Evolutionary conservation across 1,140 invertebrate species (phyloP), one percentile per base, ranked within the genome.

Genomic region (Scaptomyza hsui): DNA sequence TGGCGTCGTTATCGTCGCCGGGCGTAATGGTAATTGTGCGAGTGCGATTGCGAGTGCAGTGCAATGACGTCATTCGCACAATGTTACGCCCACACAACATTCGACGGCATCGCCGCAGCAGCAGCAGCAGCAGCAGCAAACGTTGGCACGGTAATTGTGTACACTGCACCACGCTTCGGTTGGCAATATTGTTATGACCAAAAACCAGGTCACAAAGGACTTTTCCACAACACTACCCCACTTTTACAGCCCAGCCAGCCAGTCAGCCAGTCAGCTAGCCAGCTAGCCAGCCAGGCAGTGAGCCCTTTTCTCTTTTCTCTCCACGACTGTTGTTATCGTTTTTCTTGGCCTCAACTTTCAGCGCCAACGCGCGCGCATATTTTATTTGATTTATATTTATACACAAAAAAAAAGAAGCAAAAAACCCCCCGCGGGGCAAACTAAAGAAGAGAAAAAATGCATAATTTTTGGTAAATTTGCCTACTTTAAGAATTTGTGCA

Each of bases 161-260:
- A 71, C 81, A 72, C 77, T 86, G 81, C 81, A 73, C 77, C 78
- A 86, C 81, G 81, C 81, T 86, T 85, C 81, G 82, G 75, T 88
- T 88, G 82, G 82, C 82, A 88, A 88, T 88, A 88, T 88, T 88
- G 82, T 88, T 88, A 88, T 88, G 82, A 88, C 82, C 82, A 88
- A 88, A 88, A 88, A 88, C 82, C 82, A 88, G 82, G 82, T 88
- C 82, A 88, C 82, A 88, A 88, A 88, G 82, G 82, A 82, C 65
- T 64, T 64, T 72, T 57, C 49, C 49, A 21, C 42, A 32, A 45
- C 64, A 69, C 26, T 29, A 29, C 35, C 32, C 55, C 72, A 26
- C 39, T 55, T 51, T 21, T 55, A 24, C 49, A 47, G 26, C 15
- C 42, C 10, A 21, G n/a, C 26, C n/a, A 16, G 18, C 26, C 37